These are phyloP conservation scores for Rhynchotus rufescens DNA, from an alignment of 2,797 vertebrate genomes.

Conservation along the genomic window DNA sequence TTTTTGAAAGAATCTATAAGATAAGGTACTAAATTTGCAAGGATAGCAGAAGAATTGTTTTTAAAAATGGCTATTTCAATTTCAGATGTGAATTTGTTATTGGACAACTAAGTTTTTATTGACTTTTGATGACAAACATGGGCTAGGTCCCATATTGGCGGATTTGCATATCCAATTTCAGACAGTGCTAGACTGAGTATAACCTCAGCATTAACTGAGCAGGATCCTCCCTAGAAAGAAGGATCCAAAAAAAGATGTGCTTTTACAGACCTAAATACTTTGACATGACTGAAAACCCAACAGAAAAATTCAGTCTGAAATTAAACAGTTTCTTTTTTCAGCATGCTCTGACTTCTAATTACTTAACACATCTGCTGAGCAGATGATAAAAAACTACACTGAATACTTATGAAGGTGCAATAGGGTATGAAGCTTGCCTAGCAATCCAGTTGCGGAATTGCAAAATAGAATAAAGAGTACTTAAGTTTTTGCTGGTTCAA, in stretches of 20 bases:
- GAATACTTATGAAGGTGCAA: not conserved
- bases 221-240: not conserved
- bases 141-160: not conserved
- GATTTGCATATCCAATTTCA: not conserved
- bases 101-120: not conserved
- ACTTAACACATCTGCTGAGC: not conserved
- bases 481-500: not conserved
- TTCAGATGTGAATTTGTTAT: not conserved
- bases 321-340: not conserved
- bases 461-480: not conserved
- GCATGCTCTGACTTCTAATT: not conserved
- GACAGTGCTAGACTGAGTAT: not conserved
- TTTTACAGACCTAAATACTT: not conserved
- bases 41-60: not conserved
- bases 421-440: not conserved
- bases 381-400: not conserved
- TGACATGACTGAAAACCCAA: not conserved
- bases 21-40: not conserved
- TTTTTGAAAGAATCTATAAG: not conserved
- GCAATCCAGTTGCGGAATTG: slow-evolving; percentile 14
- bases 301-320: not conserved
- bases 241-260: not conserved
- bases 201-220: not conserved
- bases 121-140: not conserved
- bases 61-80: not conserved